phyloP scores from a whole-genome alignment of 2,888 invertebrate genomes.

The Melitaea athalia region DNA sequence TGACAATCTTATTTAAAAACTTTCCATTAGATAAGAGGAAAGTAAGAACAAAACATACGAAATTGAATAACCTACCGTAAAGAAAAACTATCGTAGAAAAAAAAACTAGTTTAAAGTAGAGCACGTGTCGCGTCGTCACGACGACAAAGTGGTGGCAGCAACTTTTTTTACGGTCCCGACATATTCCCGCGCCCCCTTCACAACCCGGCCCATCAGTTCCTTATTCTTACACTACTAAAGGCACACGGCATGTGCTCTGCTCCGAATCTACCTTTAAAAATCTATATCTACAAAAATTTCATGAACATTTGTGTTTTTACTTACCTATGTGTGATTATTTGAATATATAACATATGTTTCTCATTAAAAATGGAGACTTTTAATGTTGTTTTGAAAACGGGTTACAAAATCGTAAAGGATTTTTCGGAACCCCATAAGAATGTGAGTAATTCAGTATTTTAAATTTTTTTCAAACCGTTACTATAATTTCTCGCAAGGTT shows the following conservation, averaged over 20 bases:
- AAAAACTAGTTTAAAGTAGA: conserved; percentile 56
- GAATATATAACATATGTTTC: conserved; percentile 15
- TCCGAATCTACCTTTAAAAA: conserved; percentile 9
- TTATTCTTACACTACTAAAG: conserved; percentile 66
- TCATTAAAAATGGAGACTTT: conserved; percentile 64
- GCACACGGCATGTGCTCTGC: conserved; percentile 64
- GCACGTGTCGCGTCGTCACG: conserved; percentile 55
- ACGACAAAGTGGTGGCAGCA: conserved; percentile 67
- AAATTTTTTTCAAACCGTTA: not conserved
- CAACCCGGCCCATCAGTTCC: conserved; percentile 68
- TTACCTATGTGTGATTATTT: conserved; percentile 19
- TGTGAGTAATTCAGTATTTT: conserved; percentile 56
- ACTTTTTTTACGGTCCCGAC: conserved; percentile 76
- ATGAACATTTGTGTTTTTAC: conserved; percentile 11
- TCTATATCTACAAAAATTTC: conserved; percentile 6
- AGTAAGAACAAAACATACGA: not conserved
- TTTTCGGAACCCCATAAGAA: conserved; percentile 68
- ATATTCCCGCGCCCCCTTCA: conserved; percentile 71
- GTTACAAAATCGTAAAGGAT: conserved; percentile 75
- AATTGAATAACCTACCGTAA: not conserved
- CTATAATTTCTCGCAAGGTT: not conserved
- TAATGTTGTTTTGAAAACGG: conserved; percentile 72
- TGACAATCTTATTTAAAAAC: no score
- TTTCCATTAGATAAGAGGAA: no score
- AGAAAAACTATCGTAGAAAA: not conserved